phyloP scores from a whole-genome alignment of 1,140 invertebrate species.

The Chlorops oryzae region DNA sequence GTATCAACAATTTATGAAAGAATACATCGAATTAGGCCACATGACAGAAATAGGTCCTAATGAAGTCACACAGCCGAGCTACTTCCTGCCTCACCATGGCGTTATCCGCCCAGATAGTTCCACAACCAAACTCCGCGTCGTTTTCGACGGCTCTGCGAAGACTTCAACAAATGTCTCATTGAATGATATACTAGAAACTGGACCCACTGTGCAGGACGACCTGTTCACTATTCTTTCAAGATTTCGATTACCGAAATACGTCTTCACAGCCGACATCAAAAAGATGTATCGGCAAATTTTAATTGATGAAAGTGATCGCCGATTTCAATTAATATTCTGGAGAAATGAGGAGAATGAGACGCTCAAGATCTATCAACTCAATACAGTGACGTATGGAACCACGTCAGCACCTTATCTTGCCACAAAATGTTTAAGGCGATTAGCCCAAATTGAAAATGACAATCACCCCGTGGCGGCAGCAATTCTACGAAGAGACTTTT shows the following conservation, averaged over 20 bases:
- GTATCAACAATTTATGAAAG: conserved; percentile 29
- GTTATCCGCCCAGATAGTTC: conserved; percentile 7
- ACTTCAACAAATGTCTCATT: conserved; percentile 18
- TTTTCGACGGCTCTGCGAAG: conserved; percentile 8
- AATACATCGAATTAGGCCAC: conserved; percentile 37
- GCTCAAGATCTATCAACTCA: conserved; percentile 14
- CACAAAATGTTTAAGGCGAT: conserved; percentile 27
- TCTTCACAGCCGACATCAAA: conserved; percentile 21
- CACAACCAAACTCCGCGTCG: conserved; percentile 18
- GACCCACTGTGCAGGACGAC: conserved; percentile 14
- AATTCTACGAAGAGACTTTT: conserved; percentile 28
- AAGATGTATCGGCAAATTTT: conserved; percentile 41
- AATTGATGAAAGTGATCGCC: conserved; percentile 17
- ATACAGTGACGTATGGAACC: conserved; percentile 38
- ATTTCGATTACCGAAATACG: conserved; percentile 36
- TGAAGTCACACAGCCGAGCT: conserved; percentile 13
- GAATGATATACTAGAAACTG: conserved; percentile 15
- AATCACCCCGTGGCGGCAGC: conserved; percentile 23
- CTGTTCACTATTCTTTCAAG: conserved; percentile 36
- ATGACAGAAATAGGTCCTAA: conserved; percentile 34
- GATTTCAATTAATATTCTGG: conserved; percentile 45
- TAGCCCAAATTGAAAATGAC: conserved; percentile 23
- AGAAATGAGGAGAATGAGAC: conserved; percentile 18
- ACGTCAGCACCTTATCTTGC: conserved; percentile 35
- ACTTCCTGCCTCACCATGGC: conserved; percentile 27